Base-by-base conservation (phyloP, 2,113 vertebrate species). In the Nesoenas mayeri region DNA sequence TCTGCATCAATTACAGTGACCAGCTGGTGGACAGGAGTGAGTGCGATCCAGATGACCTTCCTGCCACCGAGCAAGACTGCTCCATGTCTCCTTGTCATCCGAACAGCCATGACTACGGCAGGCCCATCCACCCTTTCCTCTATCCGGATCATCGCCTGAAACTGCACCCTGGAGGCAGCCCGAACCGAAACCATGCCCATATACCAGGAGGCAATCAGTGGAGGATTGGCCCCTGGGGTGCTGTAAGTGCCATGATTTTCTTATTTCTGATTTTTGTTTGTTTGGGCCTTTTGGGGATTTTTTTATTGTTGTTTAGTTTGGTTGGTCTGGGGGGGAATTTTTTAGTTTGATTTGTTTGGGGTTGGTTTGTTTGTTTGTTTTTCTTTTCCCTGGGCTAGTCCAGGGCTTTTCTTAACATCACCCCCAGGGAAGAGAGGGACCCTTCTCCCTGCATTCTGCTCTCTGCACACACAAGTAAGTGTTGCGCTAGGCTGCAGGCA, bases 181-280 rank as follows among this genome's bases (percentile, higher is more conserved):
- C 94, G 0, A 97, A 98, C 54, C 81, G 94, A 60, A 97, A 96
- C 83, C 98, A 95, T 10, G 98, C 96, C 4, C 98, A 98, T 4
- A 75, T 96, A 18, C 97, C 97, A 0, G 97, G 98, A 34, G 98
- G 98, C 85, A 99, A 99, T 94, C 99, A 99, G 91, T 99, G 99
- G 99, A 98, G 99, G 90, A 99, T 98, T 10, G 99, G 99, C 36
- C 99, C 99, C 40, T 99, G 99, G 99, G 99, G 99, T 96, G 99
- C 99, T 91, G 99, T 99, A 97, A 99, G 99, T 98, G 95, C 54
- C 54, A 32, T 22, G 57, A 12, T 79, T 86, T 61, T 84, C 69
- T 74, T 80, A 40, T n/a, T 90, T 20, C 47, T 56, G 9, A 7
- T 32, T 66, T 31, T 34, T 32, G 28, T 11, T 69, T 56, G 22